Conservation (phyloP, 2,888 invertebrate species). For the Scaeva pyrastri region DNA sequence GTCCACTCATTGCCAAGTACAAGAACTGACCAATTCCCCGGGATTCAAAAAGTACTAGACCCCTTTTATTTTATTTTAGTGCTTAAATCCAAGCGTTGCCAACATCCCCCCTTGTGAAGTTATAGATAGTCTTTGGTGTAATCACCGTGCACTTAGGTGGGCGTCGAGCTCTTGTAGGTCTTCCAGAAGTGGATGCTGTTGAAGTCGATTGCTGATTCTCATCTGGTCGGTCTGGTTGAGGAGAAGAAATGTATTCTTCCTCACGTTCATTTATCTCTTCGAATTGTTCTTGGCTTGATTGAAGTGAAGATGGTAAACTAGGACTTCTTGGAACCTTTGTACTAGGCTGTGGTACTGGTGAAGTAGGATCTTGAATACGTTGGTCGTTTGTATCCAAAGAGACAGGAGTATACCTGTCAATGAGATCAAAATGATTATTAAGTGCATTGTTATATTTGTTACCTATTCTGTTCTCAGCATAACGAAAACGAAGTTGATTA, state of each 20-base stretch:
- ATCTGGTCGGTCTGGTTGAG: not conserved
- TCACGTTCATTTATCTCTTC: not conserved
- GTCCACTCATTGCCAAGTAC: no score
- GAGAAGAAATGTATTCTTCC: no score
- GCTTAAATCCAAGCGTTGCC: no score
- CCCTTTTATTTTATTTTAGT: no score
- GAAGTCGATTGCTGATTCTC: not conserved
- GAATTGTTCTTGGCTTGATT: not conserved
- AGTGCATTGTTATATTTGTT: not conserved
- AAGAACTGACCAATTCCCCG: no score
- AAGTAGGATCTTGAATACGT: not conserved
- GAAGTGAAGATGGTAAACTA: not conserved
- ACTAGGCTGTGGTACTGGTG: not conserved
- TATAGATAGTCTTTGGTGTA: no score
- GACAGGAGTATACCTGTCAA: slow-evolving; percentile 2
- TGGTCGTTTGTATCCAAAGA: not conserved
- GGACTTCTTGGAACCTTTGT: not conserved
- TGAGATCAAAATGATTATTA: not conserved
- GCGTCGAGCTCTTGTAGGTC: not conserved
- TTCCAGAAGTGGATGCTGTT: not conserved
- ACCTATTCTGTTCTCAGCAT: slow-evolving; percentile 1
- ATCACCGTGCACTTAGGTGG: not conserved
- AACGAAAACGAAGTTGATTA: slow-evolving; percentile 25
- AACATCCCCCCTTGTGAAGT: no score
- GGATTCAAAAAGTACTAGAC: no score